Evolutionary conservation across 1,140 invertebrate genomes (phyloP).

Genomic region (Ptiloglossa arizonensis): DNA sequence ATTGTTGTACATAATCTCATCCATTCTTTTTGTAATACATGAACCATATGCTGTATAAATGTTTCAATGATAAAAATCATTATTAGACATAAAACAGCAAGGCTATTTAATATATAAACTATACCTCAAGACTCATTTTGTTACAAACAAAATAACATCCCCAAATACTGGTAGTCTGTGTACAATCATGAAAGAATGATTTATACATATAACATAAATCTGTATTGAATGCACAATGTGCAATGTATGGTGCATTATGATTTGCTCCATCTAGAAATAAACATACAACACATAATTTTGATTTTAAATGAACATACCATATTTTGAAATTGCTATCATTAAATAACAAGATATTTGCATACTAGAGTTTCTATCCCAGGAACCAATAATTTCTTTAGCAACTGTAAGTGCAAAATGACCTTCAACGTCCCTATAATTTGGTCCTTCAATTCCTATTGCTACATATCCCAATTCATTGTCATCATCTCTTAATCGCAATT

Average conservation of each 20-base stretch:
- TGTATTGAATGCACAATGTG: constrained; percentile 67
- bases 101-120: not conserved
- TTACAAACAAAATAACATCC: constrained; percentile 76
- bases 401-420: constrained; percentile 58
- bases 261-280: constrained; percentile 63
- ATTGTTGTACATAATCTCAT: constrained; percentile 75
- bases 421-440: constrained; percentile 49
- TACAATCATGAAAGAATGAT: constrained; percentile 76
- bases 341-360: not conserved
- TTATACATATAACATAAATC: constrained; percentile 76
- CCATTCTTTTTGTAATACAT: constrained; percentile 73
- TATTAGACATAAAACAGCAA: not conserved
- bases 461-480: constrained; percentile 64
- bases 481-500: constrained; percentile 66
- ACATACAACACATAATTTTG: constrained; percentile 29
- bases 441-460: constrained; percentile 66
- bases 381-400: constrained; percentile 65
- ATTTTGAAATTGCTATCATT: not conserved
- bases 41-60: constrained; percentile 71
- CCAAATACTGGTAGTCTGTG: constrained; percentile 77
- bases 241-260: constrained; percentile 69
- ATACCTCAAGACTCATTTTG: constrained; percentile 65
- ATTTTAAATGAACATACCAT: too few relatives aligned
- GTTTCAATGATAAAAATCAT: constrained; percentile 1
- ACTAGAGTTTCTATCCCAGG: constrained; percentile 59